Base-by-base conservation (phyloP, 2,888 invertebrate genomes). In the Leucophora obtusa region DNA sequence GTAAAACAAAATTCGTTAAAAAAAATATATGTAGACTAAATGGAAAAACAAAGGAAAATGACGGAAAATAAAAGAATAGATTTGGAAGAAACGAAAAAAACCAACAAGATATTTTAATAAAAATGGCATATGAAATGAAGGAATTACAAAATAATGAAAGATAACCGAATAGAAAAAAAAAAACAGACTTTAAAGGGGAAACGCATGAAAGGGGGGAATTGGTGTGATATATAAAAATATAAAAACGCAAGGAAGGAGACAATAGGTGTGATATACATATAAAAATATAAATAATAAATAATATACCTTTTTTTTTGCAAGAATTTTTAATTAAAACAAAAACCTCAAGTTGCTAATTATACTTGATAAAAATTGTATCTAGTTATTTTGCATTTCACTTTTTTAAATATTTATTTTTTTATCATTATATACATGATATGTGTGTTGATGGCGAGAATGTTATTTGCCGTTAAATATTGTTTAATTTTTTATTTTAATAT, bases 401-500 rank as follows among this genome's bases (percentile, higher is more conserved):
- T 47, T 47, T 7, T 47, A 47, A 38, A 10, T 28, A 28, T 28
- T 6, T 28, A 28, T 7, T 28, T 28, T 6, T 6, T 28, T 28
- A 6, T 6, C 28, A 28, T 7, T 28, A 7, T 28, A 4, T 28
- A 7, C 28, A 28, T 28, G 28, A 1, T 28, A 7, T 28, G 28
- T 7, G 21, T 28, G 28, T 1, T 28, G 28, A 38, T 38, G 38
- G 11, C 38, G 11, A 14, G 1, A 38, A 10, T 14, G 38, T 38
- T 38, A 38, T 11, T 11, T 38, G 28, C 28, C 65, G 74, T 50
- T 58, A 51, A n/a, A n/a, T 47, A 47, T 47, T 47, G 1, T 14
- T 47, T n/a, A 14, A 43, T 11, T 15, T 63, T 63, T 50, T 59
- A 14, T 43, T n/a, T 47, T 47, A 14, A n/a, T 47, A n/a, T 47